Conservation (phyloP, 2,113 vertebrate genomes). For the Hippocampus zosterae region DNA sequence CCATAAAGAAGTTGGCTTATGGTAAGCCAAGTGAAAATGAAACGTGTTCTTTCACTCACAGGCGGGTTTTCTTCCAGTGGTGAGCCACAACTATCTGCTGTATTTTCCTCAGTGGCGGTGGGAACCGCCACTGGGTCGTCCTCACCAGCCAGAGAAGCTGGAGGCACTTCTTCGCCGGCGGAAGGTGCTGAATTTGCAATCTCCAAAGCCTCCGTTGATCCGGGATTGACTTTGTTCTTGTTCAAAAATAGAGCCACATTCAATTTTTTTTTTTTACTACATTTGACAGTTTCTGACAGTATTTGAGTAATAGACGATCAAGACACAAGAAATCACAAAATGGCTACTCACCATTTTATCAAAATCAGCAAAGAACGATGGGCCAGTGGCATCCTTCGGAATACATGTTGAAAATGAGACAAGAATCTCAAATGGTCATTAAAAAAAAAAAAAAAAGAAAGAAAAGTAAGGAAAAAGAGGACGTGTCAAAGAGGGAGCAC, state of each 20-base stretch:
- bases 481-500: background rate
- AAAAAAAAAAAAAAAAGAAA: background rate
- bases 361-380: conserved; percentile 76
- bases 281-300: too few relatives aligned
- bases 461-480: background rate
- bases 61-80: conserved; percentile 65
- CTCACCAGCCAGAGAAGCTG: conserved; percentile 10
- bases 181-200: background rate
- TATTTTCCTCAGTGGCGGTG: background rate
- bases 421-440: conserved; percentile 11
- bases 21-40: background rate
- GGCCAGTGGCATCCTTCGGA: conserved; percentile 66
- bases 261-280: too few relatives aligned
- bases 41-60: conserved; percentile 73
- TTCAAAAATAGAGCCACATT: conserved; percentile 3
- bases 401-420: conserved; percentile 23
- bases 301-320: too few relatives aligned
- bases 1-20: background rate
- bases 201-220: conserved; percentile 44
- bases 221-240: conserved; percentile 48
- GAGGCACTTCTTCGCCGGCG: conserved; percentile 12
- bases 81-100: conserved; percentile 20
- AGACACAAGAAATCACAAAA: background rate
- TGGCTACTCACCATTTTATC: conserved; percentile 75
- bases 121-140: background rate